A percentile compares a stretch with the other conserved stretches of the same genome.
phyloP scores from a whole-genome alignment of 1,140 invertebrate genomes.

The Arctopsyche grandis region DNA sequence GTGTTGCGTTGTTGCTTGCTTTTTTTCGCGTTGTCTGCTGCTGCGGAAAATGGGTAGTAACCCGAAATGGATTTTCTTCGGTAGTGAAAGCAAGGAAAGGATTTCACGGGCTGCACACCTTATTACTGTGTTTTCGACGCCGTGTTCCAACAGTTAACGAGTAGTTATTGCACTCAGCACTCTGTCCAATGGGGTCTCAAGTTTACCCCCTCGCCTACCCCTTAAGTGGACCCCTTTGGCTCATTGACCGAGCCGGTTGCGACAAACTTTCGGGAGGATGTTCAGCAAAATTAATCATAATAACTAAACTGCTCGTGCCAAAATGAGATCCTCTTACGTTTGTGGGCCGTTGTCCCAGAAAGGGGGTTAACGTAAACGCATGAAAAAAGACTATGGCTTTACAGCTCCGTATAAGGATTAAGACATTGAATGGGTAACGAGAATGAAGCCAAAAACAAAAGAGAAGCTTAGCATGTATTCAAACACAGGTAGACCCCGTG shows the following conservation, averaged over 20 bases:
- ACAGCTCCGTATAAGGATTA: neutral
- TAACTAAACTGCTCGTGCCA: neutral
- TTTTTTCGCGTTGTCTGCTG: neutral
- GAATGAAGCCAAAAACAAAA: too few relatives aligned
- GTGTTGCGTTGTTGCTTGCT: neutral
- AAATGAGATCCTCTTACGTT: neutral
- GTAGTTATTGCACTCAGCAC: constrained; percentile 23
- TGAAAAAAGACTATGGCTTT: constrained; percentile 1
- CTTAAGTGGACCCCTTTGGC: neutral
- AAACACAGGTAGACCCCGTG: too few relatives aligned
- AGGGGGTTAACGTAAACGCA: neutral
- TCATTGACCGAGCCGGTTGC: neutral
- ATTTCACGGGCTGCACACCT: neutral
- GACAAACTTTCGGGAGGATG: neutral
- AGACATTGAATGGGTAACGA: neutral
- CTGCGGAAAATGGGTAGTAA: constrained; percentile 18
- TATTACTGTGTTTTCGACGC: constrained; percentile 16
- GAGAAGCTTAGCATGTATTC: too few relatives aligned
- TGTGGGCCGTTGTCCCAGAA: neutral
- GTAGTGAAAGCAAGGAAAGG: neutral
- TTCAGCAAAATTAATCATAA: constrained; percentile 5
- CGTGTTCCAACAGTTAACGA: constrained; percentile 4
- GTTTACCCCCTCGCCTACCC: neutral
- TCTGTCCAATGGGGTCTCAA: neutral
- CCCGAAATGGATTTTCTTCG: constrained; percentile 22